Base-by-base conservation (phyloP, 2,888 invertebrate genomes). In the Trachelus stipa region DNA sequence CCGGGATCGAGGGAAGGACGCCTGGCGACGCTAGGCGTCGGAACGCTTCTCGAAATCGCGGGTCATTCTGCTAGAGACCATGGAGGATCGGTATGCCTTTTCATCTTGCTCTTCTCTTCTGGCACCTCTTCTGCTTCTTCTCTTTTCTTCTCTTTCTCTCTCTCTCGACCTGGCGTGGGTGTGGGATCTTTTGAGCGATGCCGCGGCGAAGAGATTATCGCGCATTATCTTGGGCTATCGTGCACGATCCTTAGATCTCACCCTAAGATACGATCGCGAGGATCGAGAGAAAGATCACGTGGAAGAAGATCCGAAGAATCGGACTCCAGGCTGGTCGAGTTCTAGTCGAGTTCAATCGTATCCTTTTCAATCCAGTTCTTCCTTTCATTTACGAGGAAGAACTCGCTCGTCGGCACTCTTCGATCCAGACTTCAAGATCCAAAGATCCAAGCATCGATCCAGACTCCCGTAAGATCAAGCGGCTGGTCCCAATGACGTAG, bases 221-320 rank as follows among this genome's bases (percentile, higher is more conserved):
- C 85, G 83, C 86, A 89, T 89, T 88, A 88, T 88, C 88, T 88
- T 83, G 85, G 82, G 84, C 88, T 90, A 90, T 90, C 90, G 87
- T 82, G 89, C 88, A 89, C 88, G 89, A 90, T 90, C 89, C 88
- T 84, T 79, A 87, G 89, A 90, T 90, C 85, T 87, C 85, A 88
- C 87, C 88, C 87, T 83, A 83, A 86, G 90, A 90, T 90, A 89
- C 79, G 88, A 88, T 89, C 87, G 85, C 85, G 79, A 81, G 74
- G 82, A 75, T 79, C 80, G 79, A 82, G 80, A 79, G 81, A 77
- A 82, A 81, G 82, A 77, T 74, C 74, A 12, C 23, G 34, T 35
- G 74, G 37, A 30, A 6, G 74, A 31, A 23, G 37, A 34, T 34
- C 34, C 73, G 11, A 23, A 71, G 71, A 31, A 12, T 33, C 31